Percentiles rank a stretch among this genome's conserved stretches.
Evolutionary conservation across 64 coral and sea anemone genomes (phyloP).

Genomic region (Stylophora pistillata): DNA sequence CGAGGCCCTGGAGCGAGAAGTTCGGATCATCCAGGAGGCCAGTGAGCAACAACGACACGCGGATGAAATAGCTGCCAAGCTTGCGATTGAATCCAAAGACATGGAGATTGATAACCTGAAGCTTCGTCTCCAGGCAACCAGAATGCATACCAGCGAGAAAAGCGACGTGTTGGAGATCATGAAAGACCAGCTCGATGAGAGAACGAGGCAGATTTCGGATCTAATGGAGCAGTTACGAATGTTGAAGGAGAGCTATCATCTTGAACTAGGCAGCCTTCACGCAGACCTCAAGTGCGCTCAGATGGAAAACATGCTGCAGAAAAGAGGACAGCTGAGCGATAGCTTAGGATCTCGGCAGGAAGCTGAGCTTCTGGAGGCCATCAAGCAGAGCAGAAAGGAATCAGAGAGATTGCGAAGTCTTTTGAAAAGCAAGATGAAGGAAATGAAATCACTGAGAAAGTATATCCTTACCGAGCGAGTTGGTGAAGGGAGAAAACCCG

Average conservation of each 20-base stretch:
- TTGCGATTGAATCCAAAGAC: slow-evolving; percentile 85
- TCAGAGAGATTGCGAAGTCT: slow-evolving; percentile 74
- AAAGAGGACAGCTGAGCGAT: slow-evolving; percentile 1
- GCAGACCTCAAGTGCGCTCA: slow-evolving; percentile 83
- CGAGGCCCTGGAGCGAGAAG: slow-evolving; percentile 67
- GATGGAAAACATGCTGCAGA: slow-evolving; percentile 84
- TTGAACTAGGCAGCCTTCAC: slow-evolving; percentile 80
- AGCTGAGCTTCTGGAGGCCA: slow-evolving; percentile 73
- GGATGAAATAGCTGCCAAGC: slow-evolving; percentile 74
- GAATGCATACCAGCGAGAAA: slow-evolving; percentile 65
- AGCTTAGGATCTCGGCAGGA: slow-evolving; percentile 48
- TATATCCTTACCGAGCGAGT: slow-evolving; percentile 63
- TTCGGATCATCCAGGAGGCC: slow-evolving; percentile 70
- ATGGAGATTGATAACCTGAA: slow-evolving; percentile 91
- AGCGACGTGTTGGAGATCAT: slow-evolving; percentile 71
- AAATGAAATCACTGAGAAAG: slow-evolving; percentile 76
- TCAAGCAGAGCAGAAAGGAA: slow-evolving; percentile 75
- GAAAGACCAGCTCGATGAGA: slow-evolving; percentile 76
- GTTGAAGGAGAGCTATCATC: slow-evolving; percentile 84
- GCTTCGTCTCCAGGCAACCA: slow-evolving; percentile 76
- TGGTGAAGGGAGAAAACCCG: background rate
- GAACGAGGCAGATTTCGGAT: slow-evolving; percentile 73
- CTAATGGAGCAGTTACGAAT: slow-evolving; percentile 83
- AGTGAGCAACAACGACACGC: slow-evolving; percentile 89
- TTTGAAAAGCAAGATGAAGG: slow-evolving; percentile 79